phyloP scores from a whole-genome alignment of 2,113 vertebrate genomes.

The Cyprinodon variegatus region DNA sequence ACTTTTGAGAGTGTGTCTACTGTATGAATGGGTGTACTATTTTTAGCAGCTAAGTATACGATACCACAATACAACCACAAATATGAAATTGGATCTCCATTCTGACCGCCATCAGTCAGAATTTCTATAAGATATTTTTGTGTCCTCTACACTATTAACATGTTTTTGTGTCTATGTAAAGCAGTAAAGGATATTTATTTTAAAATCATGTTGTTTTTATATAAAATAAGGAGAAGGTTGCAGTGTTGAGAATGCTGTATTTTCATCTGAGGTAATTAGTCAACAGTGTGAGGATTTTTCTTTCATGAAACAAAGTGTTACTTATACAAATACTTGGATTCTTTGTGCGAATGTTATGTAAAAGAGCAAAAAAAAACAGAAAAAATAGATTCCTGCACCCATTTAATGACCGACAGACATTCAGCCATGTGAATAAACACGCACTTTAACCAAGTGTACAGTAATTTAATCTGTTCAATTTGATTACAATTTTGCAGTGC shows the following conservation, averaged over 20 bases:
- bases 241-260: slow-evolving; percentile 76
- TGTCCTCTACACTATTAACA: slow-evolving; percentile 80
- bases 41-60: slow-evolving; percentile 56
- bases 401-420: slow-evolving; percentile 41
- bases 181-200: slow-evolving; percentile 86
- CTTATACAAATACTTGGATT: slow-evolving; percentile 9
- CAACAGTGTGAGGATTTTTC: slow-evolving; percentile 9
- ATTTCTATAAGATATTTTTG: slow-evolving; percentile 68
- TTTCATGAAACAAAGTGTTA: slow-evolving; percentile 18
- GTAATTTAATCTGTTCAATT: slow-evolving; percentile 43
- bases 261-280: slow-evolving; percentile 46
- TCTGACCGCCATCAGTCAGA: slow-evolving; percentile 66
- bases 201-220: slow-evolving; percentile 83
- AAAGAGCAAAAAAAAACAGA: not conserved
- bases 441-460: slow-evolving; percentile 58
- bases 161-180: slow-evolving; percentile 79
- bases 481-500: not conserved
- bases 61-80: slow-evolving; percentile 21
- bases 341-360: slow-evolving; percentile 30
- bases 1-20: slow-evolving; percentile 17
- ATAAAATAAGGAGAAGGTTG: slow-evolving; percentile 80
- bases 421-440: slow-evolving; percentile 60
- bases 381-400: slow-evolving; percentile 39
- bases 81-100: slow-evolving; percentile 52
- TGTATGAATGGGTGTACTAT: slow-evolving; percentile 38